Evolutionary conservation across 2,888 invertebrate genomes (phyloP).

Genomic region (Lycocerus yunnanus): DNA sequence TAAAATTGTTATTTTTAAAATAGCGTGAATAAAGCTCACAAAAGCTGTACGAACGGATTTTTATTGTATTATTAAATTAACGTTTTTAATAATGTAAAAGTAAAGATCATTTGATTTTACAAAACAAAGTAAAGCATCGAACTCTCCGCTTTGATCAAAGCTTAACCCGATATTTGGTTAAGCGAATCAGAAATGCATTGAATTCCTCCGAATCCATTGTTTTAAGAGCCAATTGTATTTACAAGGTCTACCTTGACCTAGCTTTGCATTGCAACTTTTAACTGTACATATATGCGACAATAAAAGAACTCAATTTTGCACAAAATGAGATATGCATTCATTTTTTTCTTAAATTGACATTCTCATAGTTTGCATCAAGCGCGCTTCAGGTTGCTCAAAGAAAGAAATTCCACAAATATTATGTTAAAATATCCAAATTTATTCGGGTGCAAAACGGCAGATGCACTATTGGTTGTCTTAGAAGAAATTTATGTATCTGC

Average conservation of each 20-base stretch:
- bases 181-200: constrained; percentile 33
- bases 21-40: neutral
- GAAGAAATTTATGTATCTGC: constrained; percentile 25
- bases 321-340: neutral
- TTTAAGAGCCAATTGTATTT: constrained; percentile 44
- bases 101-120: neutral
- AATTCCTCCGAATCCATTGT: constrained; percentile 42
- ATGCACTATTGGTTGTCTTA: constrained; percentile 30
- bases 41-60: too few relatives aligned
- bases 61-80: neutral
- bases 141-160: neutral
- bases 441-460: constrained; percentile 35
- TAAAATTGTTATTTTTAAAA: neutral
- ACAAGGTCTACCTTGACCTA: constrained; percentile 47
- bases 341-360: constrained; percentile 2
- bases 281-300: constrained; percentile 10
- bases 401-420: constrained; percentile 39
- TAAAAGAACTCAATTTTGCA: constrained; percentile 1
- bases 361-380: constrained; percentile 1
- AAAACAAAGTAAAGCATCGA: neutral
- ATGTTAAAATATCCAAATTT: constrained; percentile 43
- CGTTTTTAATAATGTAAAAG: neutral
- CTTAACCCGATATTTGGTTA: constrained; percentile 25
- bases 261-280: constrained; percentile 37
- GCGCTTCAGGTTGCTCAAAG: neutral